Percentiles rank a stretch among this genome's conserved stretches.
Evolutionary conservation across 2,113 vertebrate species (phyloP).

Genomic region (Sclerurus mexicanus): DNA sequence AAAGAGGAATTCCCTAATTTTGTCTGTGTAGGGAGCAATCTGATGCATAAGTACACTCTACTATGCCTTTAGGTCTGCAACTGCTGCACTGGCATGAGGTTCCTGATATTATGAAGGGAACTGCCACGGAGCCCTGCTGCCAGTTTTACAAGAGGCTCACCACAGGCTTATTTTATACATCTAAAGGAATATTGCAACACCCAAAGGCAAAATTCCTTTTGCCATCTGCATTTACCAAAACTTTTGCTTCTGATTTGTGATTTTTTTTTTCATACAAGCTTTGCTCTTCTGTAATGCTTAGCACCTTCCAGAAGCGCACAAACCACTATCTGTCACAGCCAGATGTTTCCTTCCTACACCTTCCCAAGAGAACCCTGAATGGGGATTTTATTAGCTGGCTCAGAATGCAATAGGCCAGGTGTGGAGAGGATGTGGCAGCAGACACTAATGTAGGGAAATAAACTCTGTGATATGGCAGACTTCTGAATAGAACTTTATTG

Average conservation of each 20-base stretch:
- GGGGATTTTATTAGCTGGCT: slow-evolving; percentile 18
- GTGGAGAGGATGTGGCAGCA: background rate
- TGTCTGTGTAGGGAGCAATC: background rate
- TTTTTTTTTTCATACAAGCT: background rate
- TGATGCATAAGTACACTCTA: background rate
- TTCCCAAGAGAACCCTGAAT: background rate
- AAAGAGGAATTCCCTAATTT: background rate
- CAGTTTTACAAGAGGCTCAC: background rate
- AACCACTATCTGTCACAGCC: slow-evolving; percentile 8
- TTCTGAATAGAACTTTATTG: background rate
- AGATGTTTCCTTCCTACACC: background rate
- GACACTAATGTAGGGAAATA: background rate
- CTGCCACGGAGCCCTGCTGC: background rate
- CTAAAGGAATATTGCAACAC: background rate
- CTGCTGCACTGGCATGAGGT: background rate
- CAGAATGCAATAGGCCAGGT: slow-evolving; percentile 10
- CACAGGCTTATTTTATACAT: background rate
- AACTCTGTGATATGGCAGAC: background rate
- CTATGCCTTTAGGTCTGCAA: background rate
- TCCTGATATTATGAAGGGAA: background rate
- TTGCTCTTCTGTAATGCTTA: background rate
- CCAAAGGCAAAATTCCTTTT: background rate
- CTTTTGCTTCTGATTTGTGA: background rate
- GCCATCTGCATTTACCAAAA: background rate
- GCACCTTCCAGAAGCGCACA: background rate